Evolutionary conservation across 2,888 invertebrate species (phyloP).

Genomic region (Papilio protenor): DNA sequence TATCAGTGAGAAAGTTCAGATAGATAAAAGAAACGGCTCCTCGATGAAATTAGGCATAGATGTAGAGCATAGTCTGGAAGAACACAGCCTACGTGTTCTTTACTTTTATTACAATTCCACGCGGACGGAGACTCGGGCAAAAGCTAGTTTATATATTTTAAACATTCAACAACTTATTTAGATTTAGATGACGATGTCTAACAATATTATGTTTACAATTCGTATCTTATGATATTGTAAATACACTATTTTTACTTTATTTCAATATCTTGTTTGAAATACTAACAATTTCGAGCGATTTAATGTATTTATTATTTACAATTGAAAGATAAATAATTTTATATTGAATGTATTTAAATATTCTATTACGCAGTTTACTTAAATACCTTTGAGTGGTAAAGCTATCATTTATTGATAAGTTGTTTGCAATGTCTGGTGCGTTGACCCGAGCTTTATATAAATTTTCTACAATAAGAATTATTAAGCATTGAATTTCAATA

Average conservation of each 20-base stretch:
- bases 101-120: too few species aligned
- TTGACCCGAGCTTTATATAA: constrained; percentile 1
- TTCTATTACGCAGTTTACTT: neutral
- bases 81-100: too few species aligned
- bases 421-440: constrained; percentile 13
- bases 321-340: neutral
- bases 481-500: neutral
- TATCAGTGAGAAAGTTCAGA: too few species aligned
- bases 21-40: too few species aligned
- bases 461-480: neutral
- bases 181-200: too few species aligned
- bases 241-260: too few species aligned
- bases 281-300: neutral
- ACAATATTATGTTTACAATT: too few species aligned
- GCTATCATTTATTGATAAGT: neutral
- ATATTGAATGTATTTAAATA: neutral
- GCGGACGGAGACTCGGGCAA: too few species aligned
- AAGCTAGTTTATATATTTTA: too few species aligned
- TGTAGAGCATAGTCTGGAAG: too few species aligned
- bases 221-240: too few species aligned
- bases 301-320: neutral
- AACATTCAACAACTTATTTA: neutral
- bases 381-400: neutral
- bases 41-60: too few species aligned
- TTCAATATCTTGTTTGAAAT: neutral